Base-by-base conservation (phyloP, 2,888 invertebrate genomes). In the Flexamia atlantica region DNA sequence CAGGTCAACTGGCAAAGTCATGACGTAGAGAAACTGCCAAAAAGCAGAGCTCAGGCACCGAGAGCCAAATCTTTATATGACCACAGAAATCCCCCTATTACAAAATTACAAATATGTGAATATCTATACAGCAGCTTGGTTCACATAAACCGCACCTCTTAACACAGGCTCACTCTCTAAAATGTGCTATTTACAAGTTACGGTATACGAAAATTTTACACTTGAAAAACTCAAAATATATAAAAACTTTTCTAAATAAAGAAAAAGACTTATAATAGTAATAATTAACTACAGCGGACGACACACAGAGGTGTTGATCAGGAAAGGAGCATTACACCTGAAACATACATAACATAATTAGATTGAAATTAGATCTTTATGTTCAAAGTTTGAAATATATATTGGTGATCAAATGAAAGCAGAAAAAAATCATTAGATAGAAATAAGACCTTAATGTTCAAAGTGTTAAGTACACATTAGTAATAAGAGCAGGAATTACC, bases 101-200 rank as follows among this genome's bases (percentile, higher is more conserved):
- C 79, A 79, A 79, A 79, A 79, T 79, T 79, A 79, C 79, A 79
- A 79, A 79, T 79, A 53, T 79, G 57, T 79, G 53, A 57, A 76
- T 76, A 76, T 57, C 50, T 79, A 79, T 79, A 79, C 79, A 79
- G 32, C 79, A 79, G 57, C 57, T 79, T 57, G 30, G n/a, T 79
- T 32, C 79, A 79, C 28, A 79, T 36, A 57, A 25, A 50, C 57
- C 79, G 79, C 20, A 79, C 57, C 53, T 72, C 40, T 32, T 17
- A 23, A 50, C 53, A 57, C 32, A 7, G 28, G 25, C 30, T 53
- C 79, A 79, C 36, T 79, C 79, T 32, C 79, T 79, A 79, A 53
- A 46, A 30, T 79, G 57, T 79, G 57, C 57, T 79, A 79, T 79
- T 53, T 79, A 79, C 79, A 79, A 36, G 28, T 50, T 42, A 76